Base-by-base conservation (phyloP, 1,140 invertebrate genomes). In the Macrobrachium rosenbergii region DNA sequence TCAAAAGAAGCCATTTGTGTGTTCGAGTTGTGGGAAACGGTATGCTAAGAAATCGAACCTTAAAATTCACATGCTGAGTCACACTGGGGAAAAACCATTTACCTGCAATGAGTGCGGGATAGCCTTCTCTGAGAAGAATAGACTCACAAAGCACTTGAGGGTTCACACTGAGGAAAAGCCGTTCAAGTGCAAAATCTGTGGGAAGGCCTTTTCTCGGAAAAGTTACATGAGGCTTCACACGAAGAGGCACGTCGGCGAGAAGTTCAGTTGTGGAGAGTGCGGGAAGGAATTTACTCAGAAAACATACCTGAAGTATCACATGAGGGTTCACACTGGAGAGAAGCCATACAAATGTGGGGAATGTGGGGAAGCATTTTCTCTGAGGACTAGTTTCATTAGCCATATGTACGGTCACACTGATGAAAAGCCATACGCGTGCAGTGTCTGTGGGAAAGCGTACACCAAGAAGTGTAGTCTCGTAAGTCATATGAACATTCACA, bases 81-180 rank as follows among this genome's bases (percentile, higher is more conserved):
- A 75, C 28, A 43, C 2, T 19, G 19, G 23, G 23, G 21, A 37
- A 14, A 19, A 75, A 10, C 12, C 14, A 12, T 43, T 6, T n/a
- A n/a, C 19, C 17, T 82, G 80, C 19, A 73, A 73, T 11, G 28
- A 23, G 17, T 82, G 80, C 63, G 59, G 59, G 0, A 82, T 62
- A 19, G 52, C n/a, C 19, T 82, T 82, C 59, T 21, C 45, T 23
- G 23, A 63, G 45, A 23, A 63, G 17, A 82, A 63, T 75, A 83
- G 80, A 43, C 76, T 89, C 63, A 72, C 60, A 14, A 83, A 82
- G 89, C 98, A 99, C 92, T 92, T 99, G 60, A 94, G 98, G 87
- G 99, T 98, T 21, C 99, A 99, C 91, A 98, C 97, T 6, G 98
- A 98, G 0, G 99, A 99, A 91, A 93, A 98, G 67, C 99, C 99